phyloP scores from a whole-genome alignment of 2,888 invertebrate genomes.

The Cataglyphis altisquamis region DNA sequence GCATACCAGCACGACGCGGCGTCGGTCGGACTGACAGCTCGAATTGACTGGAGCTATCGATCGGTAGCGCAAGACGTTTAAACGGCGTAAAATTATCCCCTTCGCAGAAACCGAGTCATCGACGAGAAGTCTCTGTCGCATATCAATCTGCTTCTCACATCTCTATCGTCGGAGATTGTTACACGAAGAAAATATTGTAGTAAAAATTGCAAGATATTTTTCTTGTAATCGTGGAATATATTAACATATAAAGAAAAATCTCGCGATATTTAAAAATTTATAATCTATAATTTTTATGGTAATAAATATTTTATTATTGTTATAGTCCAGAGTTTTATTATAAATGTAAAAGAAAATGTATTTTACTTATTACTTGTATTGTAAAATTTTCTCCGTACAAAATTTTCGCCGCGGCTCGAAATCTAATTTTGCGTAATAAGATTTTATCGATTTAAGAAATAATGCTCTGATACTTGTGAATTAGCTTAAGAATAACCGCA shows the following conservation, averaged over 20 bases:
- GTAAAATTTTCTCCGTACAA: neutral
- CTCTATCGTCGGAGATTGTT: neutral
- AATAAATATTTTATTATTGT: too few relatives aligned
- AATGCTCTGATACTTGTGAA: neutral
- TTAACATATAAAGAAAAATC: too few relatives aligned
- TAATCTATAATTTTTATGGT: too few relatives aligned
- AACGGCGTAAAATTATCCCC: slow-evolving; percentile 30
- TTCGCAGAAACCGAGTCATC: neutral
- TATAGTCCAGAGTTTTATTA: neutral
- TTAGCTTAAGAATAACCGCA: neutral
- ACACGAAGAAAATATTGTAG: too few relatives aligned
- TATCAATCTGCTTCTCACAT: neutral
- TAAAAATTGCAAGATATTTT: too few relatives aligned
- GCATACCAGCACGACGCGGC: slow-evolving; percentile 37
- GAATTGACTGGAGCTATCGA: slow-evolving; percentile 8
- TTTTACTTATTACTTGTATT: too few relatives aligned
- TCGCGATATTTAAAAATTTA: too few relatives aligned
- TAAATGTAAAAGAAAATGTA: too few relatives aligned
- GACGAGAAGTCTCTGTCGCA: neutral
- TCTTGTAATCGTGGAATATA: too few relatives aligned
- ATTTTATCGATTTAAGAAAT: neutral
- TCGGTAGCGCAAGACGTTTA: slow-evolving; percentile 32
- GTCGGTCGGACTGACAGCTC: slow-evolving; percentile 38
- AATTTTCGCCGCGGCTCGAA: neutral
- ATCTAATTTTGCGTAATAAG: neutral